Evolutionary conservation across 2,888 invertebrate species (phyloP), one percentile per base, ranked within the genome.

Genomic region (Clitarchus hookeri): DNA sequence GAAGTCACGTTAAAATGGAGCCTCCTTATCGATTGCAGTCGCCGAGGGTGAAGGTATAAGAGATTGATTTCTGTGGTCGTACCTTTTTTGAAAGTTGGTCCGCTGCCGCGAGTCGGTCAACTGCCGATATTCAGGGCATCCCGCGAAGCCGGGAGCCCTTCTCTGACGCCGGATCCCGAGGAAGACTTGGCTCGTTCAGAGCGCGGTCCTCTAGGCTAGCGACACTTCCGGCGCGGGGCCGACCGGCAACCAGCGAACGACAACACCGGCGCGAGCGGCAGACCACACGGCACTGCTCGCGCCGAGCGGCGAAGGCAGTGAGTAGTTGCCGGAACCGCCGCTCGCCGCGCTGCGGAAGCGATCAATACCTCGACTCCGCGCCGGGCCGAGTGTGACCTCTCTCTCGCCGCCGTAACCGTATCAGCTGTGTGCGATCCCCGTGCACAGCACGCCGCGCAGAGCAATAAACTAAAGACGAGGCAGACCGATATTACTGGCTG

Each of bases 391-490:
- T 19, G 65, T 65, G 2, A 8, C 8, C 3, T 65, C 65, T 65
- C 65, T 1, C 65, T 3, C n/a, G 8, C n/a, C 65, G 8, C 19
- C 65, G 65, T 65, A 65, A 48, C 16, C 53, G 19, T n/a, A n/a
- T n/a, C 65, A 65, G 65, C 65, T 65, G 65, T 65, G 65, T 65
- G 65, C 65, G 65, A 65, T 65, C 65, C 48, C 48, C 48, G 48
- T 8, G 36, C 36, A 36, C 36, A 36, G 36, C 36, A 36, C 36
- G 36, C 36, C 36, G 1, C n/a, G n/a, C n/a, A n/a, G n/a, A n/a
- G n/a, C n/a, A n/a, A n/a, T n/a, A n/a, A n/a, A n/a, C n/a, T n/a
- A n/a, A n/a, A n/a, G n/a, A n/a, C n/a, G n/a, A n/a, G n/a, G n/a
- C n/a, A n/a, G n/a, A n/a, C n/a, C n/a, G n/a, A n/a, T n/a, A n/a